These are phyloP conservation scores for Oreochromis mossambicus DNA, from an alignment of 2,797 vertebrate species.

Conservation along the genomic window DNA sequence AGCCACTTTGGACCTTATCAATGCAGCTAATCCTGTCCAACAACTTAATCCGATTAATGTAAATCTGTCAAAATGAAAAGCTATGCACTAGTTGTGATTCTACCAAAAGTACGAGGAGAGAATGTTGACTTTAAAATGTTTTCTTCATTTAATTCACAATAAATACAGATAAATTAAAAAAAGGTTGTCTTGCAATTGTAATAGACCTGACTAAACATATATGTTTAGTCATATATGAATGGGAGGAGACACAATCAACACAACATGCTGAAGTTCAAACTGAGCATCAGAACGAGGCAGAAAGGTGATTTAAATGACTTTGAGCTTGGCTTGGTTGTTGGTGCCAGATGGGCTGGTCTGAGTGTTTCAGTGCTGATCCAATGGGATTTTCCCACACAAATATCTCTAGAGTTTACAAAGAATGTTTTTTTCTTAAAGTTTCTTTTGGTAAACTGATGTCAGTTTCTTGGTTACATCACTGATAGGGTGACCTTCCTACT, in stretches of 20 bases:
- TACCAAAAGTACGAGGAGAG: neutral
- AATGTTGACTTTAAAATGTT: neutral
- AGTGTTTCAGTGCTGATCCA: neutral
- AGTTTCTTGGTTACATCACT: neutral
- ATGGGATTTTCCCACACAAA: neutral
- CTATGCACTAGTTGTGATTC: neutral
- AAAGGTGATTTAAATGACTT: neutral
- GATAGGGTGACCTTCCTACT: neutral
- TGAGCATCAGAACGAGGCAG: neutral
- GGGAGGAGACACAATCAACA: neutral
- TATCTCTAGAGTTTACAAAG: neutral
- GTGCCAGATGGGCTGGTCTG: neutral
- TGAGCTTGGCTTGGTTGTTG: neutral
- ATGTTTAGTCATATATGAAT: neutral
- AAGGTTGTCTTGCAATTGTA: neutral
- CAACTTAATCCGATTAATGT: accelerated
- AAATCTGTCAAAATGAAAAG: neutral
- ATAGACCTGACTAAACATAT: neutral
- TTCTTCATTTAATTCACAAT: neutral
- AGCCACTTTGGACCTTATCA: neutral
- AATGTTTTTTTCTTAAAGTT: neutral
- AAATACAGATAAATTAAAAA: neutral
- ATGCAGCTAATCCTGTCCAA: neutral
- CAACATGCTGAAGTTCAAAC: neutral
- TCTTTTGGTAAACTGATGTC: neutral